Conservation (phyloP, 1,140 invertebrate species). For the Panulirus ornatus region DNA sequence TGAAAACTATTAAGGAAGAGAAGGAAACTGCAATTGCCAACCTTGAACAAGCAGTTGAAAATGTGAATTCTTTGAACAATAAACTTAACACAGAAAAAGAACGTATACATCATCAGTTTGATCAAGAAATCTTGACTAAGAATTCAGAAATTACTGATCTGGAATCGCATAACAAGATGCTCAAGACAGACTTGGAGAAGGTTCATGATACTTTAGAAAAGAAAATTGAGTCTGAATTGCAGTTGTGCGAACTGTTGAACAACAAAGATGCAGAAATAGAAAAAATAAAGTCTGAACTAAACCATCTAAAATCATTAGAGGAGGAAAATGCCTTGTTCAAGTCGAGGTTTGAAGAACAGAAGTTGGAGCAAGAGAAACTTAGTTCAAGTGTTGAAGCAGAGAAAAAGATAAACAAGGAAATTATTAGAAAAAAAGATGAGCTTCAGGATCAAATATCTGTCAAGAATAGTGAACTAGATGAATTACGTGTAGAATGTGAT, state of each 20-base stretch:
- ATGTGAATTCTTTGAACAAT: not conserved
- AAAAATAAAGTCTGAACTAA: not conserved
- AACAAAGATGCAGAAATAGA: not conserved
- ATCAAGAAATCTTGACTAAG: not conserved
- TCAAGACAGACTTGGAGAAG: not conserved
- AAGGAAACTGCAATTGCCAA: slow-evolving; percentile 8
- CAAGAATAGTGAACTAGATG: not conserved
- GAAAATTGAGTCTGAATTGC: not conserved
- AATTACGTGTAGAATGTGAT: not conserved
- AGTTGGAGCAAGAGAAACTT: not conserved
- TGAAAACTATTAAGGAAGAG: not conserved
- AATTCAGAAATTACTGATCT: not conserved
- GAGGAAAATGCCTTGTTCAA: not conserved
- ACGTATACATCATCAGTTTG: not conserved
- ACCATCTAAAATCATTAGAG: not conserved
- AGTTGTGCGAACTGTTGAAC: not conserved
- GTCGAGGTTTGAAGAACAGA: not conserved
- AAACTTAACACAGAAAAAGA: not conserved
- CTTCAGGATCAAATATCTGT: not conserved
- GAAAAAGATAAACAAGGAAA: not conserved
- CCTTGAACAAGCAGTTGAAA: not conserved
- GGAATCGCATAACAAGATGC: not conserved
- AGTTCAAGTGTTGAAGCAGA: not conserved
- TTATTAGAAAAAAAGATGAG: not conserved
- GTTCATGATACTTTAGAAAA: not conserved